Percentiles rank a stretch among this genome's conserved stretches.
Conservation (phyloP, 1,140 invertebrate genomes). For the Periplaneta americana region DNA sequence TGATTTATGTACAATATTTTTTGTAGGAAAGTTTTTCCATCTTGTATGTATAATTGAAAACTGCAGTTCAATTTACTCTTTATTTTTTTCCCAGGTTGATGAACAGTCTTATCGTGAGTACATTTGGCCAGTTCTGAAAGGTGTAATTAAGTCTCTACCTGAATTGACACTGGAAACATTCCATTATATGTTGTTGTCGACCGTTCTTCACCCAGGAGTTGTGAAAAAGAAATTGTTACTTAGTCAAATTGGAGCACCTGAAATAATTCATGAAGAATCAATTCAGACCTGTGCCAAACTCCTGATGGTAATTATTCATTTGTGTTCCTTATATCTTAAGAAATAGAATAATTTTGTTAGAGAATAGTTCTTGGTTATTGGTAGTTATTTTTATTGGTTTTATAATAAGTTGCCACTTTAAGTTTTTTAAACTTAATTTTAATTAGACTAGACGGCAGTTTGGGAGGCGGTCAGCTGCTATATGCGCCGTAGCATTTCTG, state of each 20-base stretch:
- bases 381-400: no score
- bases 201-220: conserved; percentile 40
- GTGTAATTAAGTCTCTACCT: conserved; percentile 30
- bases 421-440: no score
- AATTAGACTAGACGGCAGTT: no score
- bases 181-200: conserved; percentile 41
- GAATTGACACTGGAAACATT: conserved; percentile 45
- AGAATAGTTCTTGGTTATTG: no score
- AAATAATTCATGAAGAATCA: conserved; percentile 49
- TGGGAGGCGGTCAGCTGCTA: no score
- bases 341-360: no score
- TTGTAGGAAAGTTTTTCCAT: no score
- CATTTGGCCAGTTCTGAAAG: conserved; percentile 52
- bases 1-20: no score
- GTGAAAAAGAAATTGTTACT: conserved; percentile 45
- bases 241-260: conserved; percentile 44
- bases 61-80: conserved; percentile 31
- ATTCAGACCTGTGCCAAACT: conserved; percentile 46
- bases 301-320: conserved; percentile 56
- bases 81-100: conserved; percentile 38
- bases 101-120: conserved; percentile 43
- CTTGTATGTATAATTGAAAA: no score
- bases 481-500: no score
- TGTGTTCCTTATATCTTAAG: no score
- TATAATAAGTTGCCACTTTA: no score